These are phyloP conservation scores for Acanthococcus lagerstroemiae DNA, from an alignment of 2,888 invertebrate genomes.

Conservation along the genomic window DNA sequence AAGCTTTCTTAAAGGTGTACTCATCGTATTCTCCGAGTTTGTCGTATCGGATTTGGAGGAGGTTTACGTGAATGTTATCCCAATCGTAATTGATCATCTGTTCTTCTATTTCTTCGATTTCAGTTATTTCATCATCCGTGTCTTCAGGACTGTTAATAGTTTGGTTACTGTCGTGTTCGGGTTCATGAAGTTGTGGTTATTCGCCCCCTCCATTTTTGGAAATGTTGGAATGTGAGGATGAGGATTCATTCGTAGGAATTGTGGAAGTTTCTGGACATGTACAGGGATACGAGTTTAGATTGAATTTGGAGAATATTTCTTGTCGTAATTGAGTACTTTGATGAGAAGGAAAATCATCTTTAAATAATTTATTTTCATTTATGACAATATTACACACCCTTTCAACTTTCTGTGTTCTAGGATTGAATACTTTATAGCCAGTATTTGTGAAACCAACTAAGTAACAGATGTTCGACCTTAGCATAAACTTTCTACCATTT, in stretches of 20 bases:
- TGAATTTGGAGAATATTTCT: too few relatives aligned
- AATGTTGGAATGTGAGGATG: neutral
- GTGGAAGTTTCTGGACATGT: too few relatives aligned
- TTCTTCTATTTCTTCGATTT: neutral
- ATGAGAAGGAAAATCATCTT: too few relatives aligned
- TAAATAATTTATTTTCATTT: too few relatives aligned
- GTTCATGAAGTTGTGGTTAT: neutral
- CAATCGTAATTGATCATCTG: neutral
- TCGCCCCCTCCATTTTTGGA: neutral
- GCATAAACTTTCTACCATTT: too few relatives aligned
- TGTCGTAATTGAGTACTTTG: too few relatives aligned
- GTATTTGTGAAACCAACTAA: too few relatives aligned
- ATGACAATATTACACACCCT: too few relatives aligned
- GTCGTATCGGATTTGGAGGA: neutral
- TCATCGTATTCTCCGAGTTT: neutral
- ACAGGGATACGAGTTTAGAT: too few relatives aligned
- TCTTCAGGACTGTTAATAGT: neutral
- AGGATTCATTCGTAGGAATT: neutral
- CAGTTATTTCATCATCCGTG: neutral
- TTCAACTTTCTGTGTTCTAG: too few relatives aligned
- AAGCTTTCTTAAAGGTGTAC: neutral
- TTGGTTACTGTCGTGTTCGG: neutral
- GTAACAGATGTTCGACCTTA: too few relatives aligned
- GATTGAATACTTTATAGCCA: too few relatives aligned
- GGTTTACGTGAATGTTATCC: neutral